Percentiles rank a stretch among this genome's conserved stretches.
Evolutionary conservation across 2,113 vertebrate genomes (phyloP).

Genomic region (Catharus minimus): DNA sequence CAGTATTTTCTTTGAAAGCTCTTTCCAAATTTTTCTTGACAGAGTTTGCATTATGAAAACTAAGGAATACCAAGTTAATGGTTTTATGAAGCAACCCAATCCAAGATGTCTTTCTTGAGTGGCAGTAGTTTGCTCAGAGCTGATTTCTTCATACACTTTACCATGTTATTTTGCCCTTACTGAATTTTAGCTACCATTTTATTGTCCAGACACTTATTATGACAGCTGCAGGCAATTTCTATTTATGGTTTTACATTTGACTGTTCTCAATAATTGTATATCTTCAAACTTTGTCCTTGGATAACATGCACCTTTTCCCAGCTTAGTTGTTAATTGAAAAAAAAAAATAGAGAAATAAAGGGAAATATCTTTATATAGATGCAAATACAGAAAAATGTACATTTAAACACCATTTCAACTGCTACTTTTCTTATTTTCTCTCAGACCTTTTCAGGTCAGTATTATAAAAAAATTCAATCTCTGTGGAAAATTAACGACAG

Average conservation of each 20-base stretch:
- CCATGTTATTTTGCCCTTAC: not conserved
- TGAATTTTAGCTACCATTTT: not conserved
- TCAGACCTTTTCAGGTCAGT: constrained; percentile 29
- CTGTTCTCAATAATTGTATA: not conserved
- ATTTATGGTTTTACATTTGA: not conserved
- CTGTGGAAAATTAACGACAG: constrained; percentile 83
- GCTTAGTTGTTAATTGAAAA: not conserved
- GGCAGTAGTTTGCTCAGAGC: not conserved
- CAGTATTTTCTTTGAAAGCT: not conserved
- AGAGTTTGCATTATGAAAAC: not conserved
- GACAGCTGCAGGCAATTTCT: not conserved
- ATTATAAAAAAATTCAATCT: constrained; percentile 60
- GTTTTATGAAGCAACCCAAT: not conserved
- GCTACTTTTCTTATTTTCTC: constrained; percentile 39
- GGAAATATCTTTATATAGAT: not conserved
- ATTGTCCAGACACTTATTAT: not conserved
- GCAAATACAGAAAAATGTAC: not conserved
- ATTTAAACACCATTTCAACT: not conserved
- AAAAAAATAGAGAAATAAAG: not conserved
- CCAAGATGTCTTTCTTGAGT: not conserved
- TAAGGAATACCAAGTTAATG: not conserved
- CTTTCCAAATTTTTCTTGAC: not conserved
- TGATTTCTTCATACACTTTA: not conserved
- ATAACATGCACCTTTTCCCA: not conserved
- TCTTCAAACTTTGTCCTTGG: not conserved